Percentiles rank a stretch among this genome's conserved stretches.
Conservation (phyloP, 2,797 vertebrate species). For the Cebuella pygmaea region DNA sequence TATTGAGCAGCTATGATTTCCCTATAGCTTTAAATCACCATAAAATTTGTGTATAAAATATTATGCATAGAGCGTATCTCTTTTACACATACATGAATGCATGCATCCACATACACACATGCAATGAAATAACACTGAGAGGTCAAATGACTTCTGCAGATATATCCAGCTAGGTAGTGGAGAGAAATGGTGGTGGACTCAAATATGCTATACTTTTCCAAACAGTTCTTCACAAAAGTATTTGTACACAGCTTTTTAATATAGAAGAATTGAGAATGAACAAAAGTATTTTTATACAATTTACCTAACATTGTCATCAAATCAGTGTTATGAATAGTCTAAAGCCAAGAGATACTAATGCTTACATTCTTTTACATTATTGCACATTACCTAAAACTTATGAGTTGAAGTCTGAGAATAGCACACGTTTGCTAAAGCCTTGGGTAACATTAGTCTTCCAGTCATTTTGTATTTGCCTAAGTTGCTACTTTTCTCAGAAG, state of each 20-base stretch:
- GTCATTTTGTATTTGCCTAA: neutral
- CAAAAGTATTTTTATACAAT: neutral
- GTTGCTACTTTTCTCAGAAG: neutral
- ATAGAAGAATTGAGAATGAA: neutral
- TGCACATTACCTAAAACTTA: neutral
- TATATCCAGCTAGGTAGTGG: neutral
- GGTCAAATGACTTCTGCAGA: neutral
- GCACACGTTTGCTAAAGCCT: neutral
- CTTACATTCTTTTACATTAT: neutral
- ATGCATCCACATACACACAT: accelerated
- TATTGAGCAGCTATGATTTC: neutral
- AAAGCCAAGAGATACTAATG: neutral
- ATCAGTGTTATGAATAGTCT: neutral
- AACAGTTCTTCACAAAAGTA: neutral
- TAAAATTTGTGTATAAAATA: neutral
- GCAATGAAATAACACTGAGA: neutral
- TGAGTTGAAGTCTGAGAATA: neutral
- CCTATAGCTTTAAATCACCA: neutral
- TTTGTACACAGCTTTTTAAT: neutral
- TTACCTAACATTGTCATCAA: neutral
- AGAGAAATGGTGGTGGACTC: neutral
- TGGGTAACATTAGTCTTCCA: neutral
- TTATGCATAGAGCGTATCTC: no score
- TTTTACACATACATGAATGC: neutral
- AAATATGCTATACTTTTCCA: neutral